A percentile compares a stretch with the other conserved stretches of the same genome.
These are phyloP conservation scores for Pelagia noctiluca DNA, from an alignment of 30 jellyfish, hydroid and myxozoan genomes.

Conservation along the genomic window DNA sequence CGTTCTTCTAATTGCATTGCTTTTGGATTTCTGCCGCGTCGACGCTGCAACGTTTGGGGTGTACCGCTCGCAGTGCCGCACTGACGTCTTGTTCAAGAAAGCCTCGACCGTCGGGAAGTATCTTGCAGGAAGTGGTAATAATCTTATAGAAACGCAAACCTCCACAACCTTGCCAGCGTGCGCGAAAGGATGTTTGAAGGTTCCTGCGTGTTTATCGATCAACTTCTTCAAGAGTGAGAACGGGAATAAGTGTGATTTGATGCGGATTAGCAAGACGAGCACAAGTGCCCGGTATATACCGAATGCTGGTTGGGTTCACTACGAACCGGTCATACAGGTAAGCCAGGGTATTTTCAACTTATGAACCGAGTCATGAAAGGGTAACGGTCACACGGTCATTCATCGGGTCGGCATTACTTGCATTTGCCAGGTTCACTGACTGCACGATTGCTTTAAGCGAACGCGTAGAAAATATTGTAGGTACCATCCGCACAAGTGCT, in stretches of 20 bases:
- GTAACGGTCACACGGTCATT: background rate
- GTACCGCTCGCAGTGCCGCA: background rate
- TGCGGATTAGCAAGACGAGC: background rate
- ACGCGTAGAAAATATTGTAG: too few relatives aligned
- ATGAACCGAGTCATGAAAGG: background rate
- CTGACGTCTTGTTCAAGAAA: constrained; percentile 4
- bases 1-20: too few relatives aligned
- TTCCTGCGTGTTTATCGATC: background rate
- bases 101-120: background rate
- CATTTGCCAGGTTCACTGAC: too few relatives aligned
- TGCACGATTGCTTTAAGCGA: too few relatives aligned
- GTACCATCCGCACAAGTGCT: too few relatives aligned
- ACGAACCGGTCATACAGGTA: background rate
- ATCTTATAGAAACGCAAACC: background rate
- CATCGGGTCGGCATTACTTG: background rate
- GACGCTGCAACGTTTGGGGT: background rate
- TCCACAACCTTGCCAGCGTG: background rate
- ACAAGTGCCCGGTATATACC: background rate
- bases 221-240: background rate
- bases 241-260: background rate
- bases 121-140: background rate
- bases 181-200: background rate
- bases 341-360: background rate
- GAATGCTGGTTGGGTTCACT: background rate
- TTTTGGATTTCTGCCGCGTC: background rate